Evolutionary conservation across 2,888 invertebrate species (phyloP), one percentile per base, ranked within the genome.

Genomic region (Vanessa cardui): DNA sequence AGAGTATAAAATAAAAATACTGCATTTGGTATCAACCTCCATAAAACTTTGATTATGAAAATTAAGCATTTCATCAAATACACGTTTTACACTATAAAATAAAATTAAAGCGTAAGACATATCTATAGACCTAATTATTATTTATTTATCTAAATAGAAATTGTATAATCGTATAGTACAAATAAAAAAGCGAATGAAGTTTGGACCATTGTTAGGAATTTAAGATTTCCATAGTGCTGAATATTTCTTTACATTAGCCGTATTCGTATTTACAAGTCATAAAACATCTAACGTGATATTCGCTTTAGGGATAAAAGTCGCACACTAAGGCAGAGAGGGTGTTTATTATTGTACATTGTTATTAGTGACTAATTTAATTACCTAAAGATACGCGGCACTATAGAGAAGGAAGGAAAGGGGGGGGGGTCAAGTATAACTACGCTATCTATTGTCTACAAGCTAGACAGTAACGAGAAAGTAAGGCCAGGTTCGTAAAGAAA

Each of bases 171-270:
- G 82, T 90, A 90, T 89, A 90, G 89, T 90, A 92, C 90, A 92
- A 91, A 91, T 91, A 82, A 91, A 88, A 88, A 91, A 91, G 91
- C 91, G 81, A 90, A 89, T 89, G 88, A 90, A 88, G 89, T 90
- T 92, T 92, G 92, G 92, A 92, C 92, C 92, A 91, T 92, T 90
- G 88, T 88, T 91, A 92, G 92, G 91, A 92, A 92, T 91, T 86
- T 78, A 86, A 88, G 88, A 88, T 89, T 89, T 90, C 90, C 90
- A 85, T 88, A 87, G 89, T 90, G 90, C 89, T 86, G 56, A 39
- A 56, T 56, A 56, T 85, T 86, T 86, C 84, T 83, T 80, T 83
- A 89, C 87, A 88, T 83, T 84, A 87, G 88, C 85, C 83, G 80
- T 89, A 91, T 91, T 89, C 83, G 80, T 89, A 91, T 91, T 89